phyloP scores from a whole-genome alignment of 2,797 vertebrate species.

The Hapalemur alaotrensis region DNA sequence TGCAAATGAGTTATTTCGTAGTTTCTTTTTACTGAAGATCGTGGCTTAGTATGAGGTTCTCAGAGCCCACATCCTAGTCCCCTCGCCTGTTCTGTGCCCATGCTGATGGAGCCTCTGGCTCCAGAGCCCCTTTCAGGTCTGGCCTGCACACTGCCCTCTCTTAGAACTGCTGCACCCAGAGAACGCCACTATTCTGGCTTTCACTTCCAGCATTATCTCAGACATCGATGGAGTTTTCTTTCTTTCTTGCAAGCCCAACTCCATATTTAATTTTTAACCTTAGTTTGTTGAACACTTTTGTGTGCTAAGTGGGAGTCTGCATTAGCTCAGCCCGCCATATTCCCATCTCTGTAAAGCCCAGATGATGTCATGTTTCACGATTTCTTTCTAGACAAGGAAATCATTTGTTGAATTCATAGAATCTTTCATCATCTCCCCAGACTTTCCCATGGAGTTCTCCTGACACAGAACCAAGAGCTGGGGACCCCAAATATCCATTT shows the following conservation, averaged over 20 bases:
- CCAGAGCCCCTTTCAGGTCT: fast-evolving
- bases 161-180: no score
- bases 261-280: not conserved
- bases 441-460: not conserved
- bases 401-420: not conserved
- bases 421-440: not conserved
- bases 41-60: not conserved
- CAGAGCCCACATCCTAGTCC: not conserved
- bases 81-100: not conserved
- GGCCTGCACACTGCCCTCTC: not conserved
- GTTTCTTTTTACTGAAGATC: not conserved
- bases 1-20: not conserved
- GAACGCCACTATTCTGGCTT: not conserved
- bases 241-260: not conserved
- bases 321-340: not conserved
- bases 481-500: not conserved
- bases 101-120: fast-evolving
- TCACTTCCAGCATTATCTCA: not conserved
- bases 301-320: not conserved
- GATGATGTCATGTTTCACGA: not conserved
- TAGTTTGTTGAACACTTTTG: not conserved
- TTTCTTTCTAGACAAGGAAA: not conserved
- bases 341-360: not conserved
- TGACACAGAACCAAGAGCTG: not conserved
- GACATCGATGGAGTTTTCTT: not conserved